These are phyloP conservation scores for Melanotaenia trifasciata DNA, from an alignment of 2,797 vertebrate genomes.

Conservation along the genomic window DNA sequence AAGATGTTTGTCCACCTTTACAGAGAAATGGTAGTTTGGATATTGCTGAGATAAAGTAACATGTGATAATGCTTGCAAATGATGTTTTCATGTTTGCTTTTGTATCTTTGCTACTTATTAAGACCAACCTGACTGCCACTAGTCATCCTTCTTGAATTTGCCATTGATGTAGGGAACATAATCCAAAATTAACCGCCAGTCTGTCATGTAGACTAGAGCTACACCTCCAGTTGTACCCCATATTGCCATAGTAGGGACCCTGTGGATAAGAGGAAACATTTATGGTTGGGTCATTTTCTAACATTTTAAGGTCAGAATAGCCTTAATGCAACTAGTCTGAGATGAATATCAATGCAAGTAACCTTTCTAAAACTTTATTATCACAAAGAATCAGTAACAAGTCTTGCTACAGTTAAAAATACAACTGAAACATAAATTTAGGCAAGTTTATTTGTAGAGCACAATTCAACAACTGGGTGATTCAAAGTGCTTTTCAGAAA, in stretches of 20 bases:
- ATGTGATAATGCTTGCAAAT: neutral
- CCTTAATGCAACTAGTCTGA: neutral
- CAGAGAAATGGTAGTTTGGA: neutral
- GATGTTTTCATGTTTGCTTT: neutral
- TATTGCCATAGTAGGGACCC: slow-evolving; percentile 84
- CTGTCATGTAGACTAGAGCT: slow-evolving; percentile 89
- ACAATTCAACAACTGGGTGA: too few species aligned
- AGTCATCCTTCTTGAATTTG: slow-evolving; percentile 89
- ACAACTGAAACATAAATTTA: too few species aligned
- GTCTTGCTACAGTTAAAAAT: too few species aligned
- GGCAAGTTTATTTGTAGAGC: too few species aligned
- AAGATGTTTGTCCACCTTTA: neutral
- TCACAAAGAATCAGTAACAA: neutral
- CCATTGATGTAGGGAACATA: slow-evolving; percentile 92
- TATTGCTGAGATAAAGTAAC: neutral
- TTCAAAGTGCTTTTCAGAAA: too few species aligned
- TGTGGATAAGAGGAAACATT: slow-evolving; percentile 54
- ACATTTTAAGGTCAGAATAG: neutral
- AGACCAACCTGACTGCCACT: slow-evolving; percentile 50
- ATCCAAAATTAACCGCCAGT: slow-evolving; percentile 91
- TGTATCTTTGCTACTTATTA: neutral
- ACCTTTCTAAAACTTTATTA: neutral
- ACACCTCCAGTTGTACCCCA: slow-evolving; percentile 86
- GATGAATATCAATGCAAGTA: neutral
- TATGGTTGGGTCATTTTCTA: neutral